phyloP scores from a whole-genome alignment of 2,797 vertebrate genomes.

The Pterois miles region DNA sequence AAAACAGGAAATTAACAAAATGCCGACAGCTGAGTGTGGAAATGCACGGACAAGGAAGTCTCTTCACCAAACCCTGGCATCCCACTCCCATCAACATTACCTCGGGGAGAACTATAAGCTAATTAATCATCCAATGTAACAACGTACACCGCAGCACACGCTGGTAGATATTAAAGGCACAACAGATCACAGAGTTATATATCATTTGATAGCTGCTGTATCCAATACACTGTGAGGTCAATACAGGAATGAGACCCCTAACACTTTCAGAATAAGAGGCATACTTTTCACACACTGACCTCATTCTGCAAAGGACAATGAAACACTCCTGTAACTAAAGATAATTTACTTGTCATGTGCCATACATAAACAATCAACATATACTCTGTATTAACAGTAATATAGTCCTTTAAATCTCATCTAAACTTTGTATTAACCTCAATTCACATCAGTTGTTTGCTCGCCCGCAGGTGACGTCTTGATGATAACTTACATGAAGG shows the following conservation, averaged over 20 bases:
- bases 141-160: constrained; percentile 37
- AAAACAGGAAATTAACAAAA: constrained; percentile 57
- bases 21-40: constrained; percentile 47
- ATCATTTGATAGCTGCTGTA: constrained; percentile 17
- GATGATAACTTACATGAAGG: constrained; percentile 49
- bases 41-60: constrained; percentile 35
- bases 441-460: constrained; percentile 23
- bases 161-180: constrained; percentile 35
- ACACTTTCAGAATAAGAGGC: not conserved
- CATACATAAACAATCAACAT: not conserved
- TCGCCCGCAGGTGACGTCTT: constrained; percentile 33
- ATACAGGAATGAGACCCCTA: not conserved
- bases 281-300: not conserved
- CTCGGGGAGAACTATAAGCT: constrained; percentile 48
- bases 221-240: constrained; percentile 4
- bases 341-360: not conserved
- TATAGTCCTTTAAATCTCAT: not conserved
- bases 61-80: constrained; percentile 38
- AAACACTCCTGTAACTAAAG: not conserved
- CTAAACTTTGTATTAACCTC: not conserved
- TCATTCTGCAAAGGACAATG: not conserved
- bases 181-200: constrained; percentile 20
- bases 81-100: constrained; percentile 42
- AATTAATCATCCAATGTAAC: constrained; percentile 63
- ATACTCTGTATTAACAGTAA: not conserved